phyloP scores from a whole-genome alignment of 1,140 invertebrate species.

The Eupristina koningsbergeri region DNA sequence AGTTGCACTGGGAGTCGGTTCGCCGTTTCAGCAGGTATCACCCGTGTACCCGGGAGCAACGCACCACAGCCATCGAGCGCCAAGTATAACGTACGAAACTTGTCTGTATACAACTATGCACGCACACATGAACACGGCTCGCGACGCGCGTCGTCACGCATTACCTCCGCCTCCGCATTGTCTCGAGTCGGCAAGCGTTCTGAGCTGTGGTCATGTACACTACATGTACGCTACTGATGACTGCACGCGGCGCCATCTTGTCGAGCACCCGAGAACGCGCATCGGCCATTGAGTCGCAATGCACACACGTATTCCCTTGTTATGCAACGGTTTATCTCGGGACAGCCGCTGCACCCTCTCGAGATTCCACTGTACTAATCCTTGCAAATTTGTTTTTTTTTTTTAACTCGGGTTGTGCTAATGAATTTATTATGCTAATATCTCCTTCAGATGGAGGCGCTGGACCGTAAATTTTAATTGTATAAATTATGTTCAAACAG shows the following conservation, averaged over 20 bases:
- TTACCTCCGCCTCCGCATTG: slow-evolving; percentile 54
- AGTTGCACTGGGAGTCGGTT: not conserved
- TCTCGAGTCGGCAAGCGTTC: slow-evolving; percentile 56
- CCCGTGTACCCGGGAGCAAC: not conserved
- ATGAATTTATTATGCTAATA: too few relatives aligned
- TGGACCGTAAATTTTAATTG: too few relatives aligned
- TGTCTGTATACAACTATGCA: too few relatives aligned
- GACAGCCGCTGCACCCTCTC: too few relatives aligned
- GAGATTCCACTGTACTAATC: too few relatives aligned
- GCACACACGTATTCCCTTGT: too few relatives aligned
- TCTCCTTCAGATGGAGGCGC: too few relatives aligned
- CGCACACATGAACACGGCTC: slow-evolving; percentile 33
- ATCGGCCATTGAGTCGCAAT: not conserved
- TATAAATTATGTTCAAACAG: too few relatives aligned
- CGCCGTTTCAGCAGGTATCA: not conserved
- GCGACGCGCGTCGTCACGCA: slow-evolving; percentile 44
- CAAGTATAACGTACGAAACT: not conserved
- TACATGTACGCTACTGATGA: not conserved
- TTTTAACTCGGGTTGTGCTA: too few relatives aligned
- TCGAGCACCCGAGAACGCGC: not conserved
- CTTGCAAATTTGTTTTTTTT: too few relatives aligned
- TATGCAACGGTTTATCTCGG: too few relatives aligned
- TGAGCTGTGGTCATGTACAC: slow-evolving; percentile 25
- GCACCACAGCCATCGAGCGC: not conserved
- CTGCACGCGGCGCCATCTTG: slow-evolving; percentile 42